Base-by-base conservation (phyloP, 2,797 vertebrate genomes). In the Trachops cirrhosus region DNA sequence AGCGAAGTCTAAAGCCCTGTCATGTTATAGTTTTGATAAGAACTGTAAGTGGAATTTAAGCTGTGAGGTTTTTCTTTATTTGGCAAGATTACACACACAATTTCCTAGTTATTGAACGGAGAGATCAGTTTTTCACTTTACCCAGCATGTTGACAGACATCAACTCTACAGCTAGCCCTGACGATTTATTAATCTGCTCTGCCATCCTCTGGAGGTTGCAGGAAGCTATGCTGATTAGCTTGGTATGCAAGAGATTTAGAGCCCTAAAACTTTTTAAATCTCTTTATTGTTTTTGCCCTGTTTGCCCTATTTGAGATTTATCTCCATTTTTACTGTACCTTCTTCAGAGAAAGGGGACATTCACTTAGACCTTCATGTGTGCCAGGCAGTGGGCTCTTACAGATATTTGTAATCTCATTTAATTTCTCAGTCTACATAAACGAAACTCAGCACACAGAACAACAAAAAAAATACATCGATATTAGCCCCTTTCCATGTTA, bases 61-160 rank as follows among this genome's bases (percentile, higher is more conserved):
- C 54, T 62, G 26, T 50, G 68, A 59, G 39, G 10, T 84, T 93
- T 86, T 79, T 64, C 73, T 82, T 92, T 87, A 80, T 94, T 84
- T 83, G 29, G 21, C 79, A 39, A 95, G 74, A 87, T 64, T 83
- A 59, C 52, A 83, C 41, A 64, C 73, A 57, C 89, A 87, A 83
- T 93, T 96, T 95, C 89, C 50, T 95, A 89, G 75, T 89, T 77
- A 86, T 15, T 59, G 75, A 71, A 85, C 78, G 41, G 78, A 68
- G 29, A 44, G 95, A 74, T 74, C 95, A 71, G n/a, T 95, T 96
- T 96, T 95, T 96, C 93, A 95, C 78, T 93, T 96, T 78, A 46
- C 71, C 59, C 84, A 85, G 89, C 64, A 83, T 79, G 86, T 83
- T 97, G 95, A 94, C 92, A 96, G 88, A 62, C 2, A 11, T 96